Conservation (phyloP, 1,140 invertebrate genomes). For the Lasaia peninsularis region DNA sequence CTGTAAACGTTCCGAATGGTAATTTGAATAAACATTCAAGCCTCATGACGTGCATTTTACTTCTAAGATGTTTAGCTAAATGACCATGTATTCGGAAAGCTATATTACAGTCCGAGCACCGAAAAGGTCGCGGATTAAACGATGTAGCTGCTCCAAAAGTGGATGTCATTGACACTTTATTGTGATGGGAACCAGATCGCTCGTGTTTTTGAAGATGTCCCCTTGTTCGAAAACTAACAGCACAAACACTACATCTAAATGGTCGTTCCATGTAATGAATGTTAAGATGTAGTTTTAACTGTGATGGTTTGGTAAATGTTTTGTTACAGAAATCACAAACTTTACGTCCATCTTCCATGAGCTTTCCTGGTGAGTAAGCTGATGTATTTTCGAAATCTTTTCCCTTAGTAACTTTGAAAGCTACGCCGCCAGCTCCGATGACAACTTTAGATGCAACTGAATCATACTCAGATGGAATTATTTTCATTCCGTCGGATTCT, state of each 20-base stretch:
- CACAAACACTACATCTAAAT: conserved; percentile 93
- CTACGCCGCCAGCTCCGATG: conserved; percentile 71
- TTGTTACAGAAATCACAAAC: conserved; percentile 94
- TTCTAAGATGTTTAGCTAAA: conserved; percentile 96
- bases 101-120: conserved; percentile 96
- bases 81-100: conserved; percentile 98
- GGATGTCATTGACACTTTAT: conserved; percentile 93
- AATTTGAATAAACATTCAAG: conserved; percentile 95
- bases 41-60: conserved; percentile 98
- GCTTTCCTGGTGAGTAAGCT: conserved; percentile 66
- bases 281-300: conserved; percentile 94
- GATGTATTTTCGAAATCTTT: conserved; percentile 63
- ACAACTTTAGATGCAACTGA: conserved; percentile 73
- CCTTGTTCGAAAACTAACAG: conserved; percentile 93
- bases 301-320: conserved; percentile 92
- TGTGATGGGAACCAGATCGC: conserved; percentile 92
- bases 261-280: conserved; percentile 97
- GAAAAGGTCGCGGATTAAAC: conserved; percentile 95
- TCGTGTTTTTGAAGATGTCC: conserved; percentile 95
- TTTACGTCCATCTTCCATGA: conserved; percentile 87
- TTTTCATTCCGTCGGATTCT: conserved; percentile 48
- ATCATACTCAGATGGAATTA: conserved; percentile 52
- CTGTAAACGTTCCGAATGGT: conserved; percentile 96
- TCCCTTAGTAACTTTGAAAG: conserved; percentile 68
- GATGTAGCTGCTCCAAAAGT: conserved; percentile 90